phyloP scores from a whole-genome alignment of 2,888 invertebrate species.

The Trissoscelio sp. region DNA sequence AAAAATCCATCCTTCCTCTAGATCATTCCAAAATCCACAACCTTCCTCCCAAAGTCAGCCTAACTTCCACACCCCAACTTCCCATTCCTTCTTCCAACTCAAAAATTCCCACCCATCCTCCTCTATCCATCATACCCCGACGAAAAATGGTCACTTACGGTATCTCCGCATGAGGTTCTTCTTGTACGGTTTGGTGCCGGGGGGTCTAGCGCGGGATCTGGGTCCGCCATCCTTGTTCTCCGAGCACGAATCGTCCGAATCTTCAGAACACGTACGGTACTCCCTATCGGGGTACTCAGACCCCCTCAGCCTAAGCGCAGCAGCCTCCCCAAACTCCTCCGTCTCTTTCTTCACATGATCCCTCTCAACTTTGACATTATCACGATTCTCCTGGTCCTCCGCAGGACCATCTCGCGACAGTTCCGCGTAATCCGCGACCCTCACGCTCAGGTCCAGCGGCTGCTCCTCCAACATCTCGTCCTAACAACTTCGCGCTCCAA shows the following conservation, averaged over 20 bases:
- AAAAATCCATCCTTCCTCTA: too few species aligned
- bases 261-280: conserved; percentile 88
- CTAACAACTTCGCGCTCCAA: conserved; percentile 40
- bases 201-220: conserved; percentile 84
- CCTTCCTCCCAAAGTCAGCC: too few species aligned
- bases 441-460: conserved; percentile 91
- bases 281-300: conserved; percentile 80
- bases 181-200: conserved; percentile 89
- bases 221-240: conserved; percentile 84
- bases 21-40: too few species aligned
- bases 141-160: conserved; percentile 93
- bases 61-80: too few species aligned
- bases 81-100: too few species aligned
- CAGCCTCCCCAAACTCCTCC: conserved; percentile 80
- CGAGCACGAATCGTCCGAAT: conserved; percentile 91
- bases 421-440: conserved; percentile 82
- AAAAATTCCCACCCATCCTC: too few species aligned
- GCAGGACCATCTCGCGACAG: conserved; percentile 81
- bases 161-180: conserved; percentile 97
- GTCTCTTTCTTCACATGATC: conserved; percentile 66
- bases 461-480: conserved; percentile 85
- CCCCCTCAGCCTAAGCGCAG: conserved; percentile 82
- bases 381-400: conserved; percentile 80
- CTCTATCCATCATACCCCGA: too few species aligned
- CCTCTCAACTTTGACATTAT: conserved; percentile 70